Evolutionary conservation across 2,113 vertebrate genomes (phyloP).

Genomic region (Aegypius monachus): DNA sequence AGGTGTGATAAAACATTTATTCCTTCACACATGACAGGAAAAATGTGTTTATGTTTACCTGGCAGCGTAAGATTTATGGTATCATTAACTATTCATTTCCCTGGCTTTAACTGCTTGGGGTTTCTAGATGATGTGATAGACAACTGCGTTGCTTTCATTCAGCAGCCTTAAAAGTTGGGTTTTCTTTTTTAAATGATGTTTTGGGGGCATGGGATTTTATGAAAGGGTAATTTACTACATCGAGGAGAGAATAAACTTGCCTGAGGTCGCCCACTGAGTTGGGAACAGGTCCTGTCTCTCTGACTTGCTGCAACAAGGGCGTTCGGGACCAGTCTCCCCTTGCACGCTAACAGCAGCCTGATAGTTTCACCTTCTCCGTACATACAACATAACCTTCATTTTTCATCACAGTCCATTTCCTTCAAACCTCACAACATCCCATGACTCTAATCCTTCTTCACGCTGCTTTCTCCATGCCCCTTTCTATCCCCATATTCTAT

Average conservation of each 20-base stretch:
- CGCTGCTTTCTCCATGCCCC: not conserved
- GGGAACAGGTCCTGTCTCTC: not conserved
- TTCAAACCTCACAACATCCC: not conserved
- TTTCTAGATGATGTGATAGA: not conserved
- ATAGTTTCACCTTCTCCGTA: not conserved
- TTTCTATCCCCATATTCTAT: not conserved
- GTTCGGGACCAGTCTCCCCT: rapidly evolving
- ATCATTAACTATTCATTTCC: conserved; percentile 33
- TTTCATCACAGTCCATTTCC: not conserved
- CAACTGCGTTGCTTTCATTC: not conserved
- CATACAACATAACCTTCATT: not conserved
- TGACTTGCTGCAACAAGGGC: no score
- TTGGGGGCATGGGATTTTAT: not conserved
- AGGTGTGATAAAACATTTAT: not conserved
- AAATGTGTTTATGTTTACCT: conserved; percentile 17
- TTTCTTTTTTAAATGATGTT: not conserved
- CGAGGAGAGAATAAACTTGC: not conserved
- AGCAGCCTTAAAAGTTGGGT: not conserved
- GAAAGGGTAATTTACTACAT: not conserved
- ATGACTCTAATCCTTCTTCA: not conserved
- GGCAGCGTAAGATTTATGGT: not conserved
- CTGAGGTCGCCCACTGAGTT: not conserved
- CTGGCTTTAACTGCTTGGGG: not conserved
- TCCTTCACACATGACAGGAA: not conserved
- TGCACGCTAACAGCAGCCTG: not conserved